Evolutionary conservation across 2,888 invertebrate genomes (phyloP).

Genomic region (Harpalus rubripes): DNA sequence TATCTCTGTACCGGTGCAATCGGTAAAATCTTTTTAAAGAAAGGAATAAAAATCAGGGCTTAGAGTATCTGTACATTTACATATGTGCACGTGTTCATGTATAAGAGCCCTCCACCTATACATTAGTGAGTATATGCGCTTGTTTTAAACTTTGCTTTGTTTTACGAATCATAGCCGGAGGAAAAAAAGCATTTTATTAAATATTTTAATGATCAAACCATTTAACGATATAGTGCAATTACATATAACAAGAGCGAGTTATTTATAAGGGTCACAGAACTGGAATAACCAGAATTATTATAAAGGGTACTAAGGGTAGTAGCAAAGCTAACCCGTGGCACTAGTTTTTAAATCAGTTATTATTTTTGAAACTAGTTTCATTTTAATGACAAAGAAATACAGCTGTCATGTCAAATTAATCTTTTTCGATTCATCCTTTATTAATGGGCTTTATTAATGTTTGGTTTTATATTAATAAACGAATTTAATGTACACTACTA

Average conservation of each 20-base stretch:
- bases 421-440: too few relatives aligned
- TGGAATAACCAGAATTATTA: background rate
- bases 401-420: too few relatives aligned
- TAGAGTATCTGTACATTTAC: slow-evolving; percentile 25
- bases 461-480: too few relatives aligned
- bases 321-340: background rate
- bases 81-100: slow-evolving; percentile 11
- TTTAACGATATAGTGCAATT: background rate
- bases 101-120: background rate
- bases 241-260: background rate
- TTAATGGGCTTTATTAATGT: too few relatives aligned
- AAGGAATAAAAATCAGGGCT: slow-evolving; percentile 67
- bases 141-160: slow-evolving; percentile 12
- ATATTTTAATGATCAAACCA: background rate
- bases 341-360: background rate
- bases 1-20: background rate
- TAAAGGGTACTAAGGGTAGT: background rate
- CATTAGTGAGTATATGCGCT: background rate
- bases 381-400: too few relatives aligned
- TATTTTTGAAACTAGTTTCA: too few relatives aligned
- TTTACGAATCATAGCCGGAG: slow-evolving; percentile 5
- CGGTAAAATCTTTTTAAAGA: slow-evolving; percentile 48
- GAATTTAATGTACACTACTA: too few relatives aligned
- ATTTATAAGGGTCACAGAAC: background rate
- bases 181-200: background rate